Evolutionary conservation across 2,888 invertebrate species (phyloP), one percentile per base, ranked within the genome.

Genomic region (Azorinus chamasolen): DNA sequence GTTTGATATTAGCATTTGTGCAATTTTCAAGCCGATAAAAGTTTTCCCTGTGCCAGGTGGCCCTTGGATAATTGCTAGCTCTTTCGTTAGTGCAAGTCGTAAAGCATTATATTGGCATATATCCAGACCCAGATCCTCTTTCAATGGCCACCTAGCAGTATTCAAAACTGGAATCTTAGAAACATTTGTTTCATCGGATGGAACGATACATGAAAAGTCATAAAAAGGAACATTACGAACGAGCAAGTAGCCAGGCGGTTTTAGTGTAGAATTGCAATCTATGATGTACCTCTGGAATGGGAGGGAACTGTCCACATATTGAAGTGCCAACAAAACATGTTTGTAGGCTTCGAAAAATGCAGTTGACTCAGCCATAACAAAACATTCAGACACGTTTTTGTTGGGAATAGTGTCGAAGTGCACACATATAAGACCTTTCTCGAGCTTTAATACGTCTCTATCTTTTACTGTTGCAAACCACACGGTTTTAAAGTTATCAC

Each of bases 41-140:
- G 97, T 97, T 94, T 97, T 97, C 0, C 97, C 97, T 0, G 97
- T 97, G 1, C 97, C 97, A 0, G 97, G 97, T 0, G 97, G 97
- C 0, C 97, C 92, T 83, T 93, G 92, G 22, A 93, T 92, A 46
- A 93, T 72, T 4, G 91, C 87, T 24, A 93, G 65, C 61, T 92
- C 90, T 64, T 90, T 89, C 2, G 90, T 90, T 0, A 93, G 65
- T 1, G 91, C 90, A 32, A 80, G 75, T 50, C 87, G 70, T 10
- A 93, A 63, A 1, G 93, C 93, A 14, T 85, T 68, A 46, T 85
- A 79, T 68, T 93, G 93, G 16, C 86, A 86, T 20, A 41, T 20
- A 68, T 88, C 87, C 8, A 87, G 55, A 1, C 58, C 51, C 10
- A 87, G 77, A 14, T 69, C 54, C 39, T 55, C 25, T 8, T 76